Conservation (phyloP, 2,888 invertebrate genomes). For the Heliconius cydno region DNA sequence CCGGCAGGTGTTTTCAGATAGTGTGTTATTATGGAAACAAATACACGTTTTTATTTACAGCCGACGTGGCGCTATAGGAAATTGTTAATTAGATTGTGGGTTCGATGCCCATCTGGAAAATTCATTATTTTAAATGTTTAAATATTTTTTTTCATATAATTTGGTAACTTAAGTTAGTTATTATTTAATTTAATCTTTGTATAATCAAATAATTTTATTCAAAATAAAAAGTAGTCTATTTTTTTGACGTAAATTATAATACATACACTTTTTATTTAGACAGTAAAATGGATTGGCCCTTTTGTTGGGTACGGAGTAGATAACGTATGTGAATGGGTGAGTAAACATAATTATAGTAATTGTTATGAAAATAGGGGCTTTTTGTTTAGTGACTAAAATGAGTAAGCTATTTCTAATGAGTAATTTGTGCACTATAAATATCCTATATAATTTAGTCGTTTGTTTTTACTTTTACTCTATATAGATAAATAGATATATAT, state of each 20-base stretch:
- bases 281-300: not conserved
- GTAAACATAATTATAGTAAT: slow-evolving; percentile 6
- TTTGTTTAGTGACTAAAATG: not conserved
- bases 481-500: no score
- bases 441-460: not conserved
- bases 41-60: not conserved
- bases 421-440: not conserved
- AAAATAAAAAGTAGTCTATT: no score
- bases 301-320: slow-evolving; percentile 3
- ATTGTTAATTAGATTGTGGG: not conserved
- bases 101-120: not conserved
- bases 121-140: no score
- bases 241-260: no score
- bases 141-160: not conserved
- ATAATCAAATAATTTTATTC: no score
- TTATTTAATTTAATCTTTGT: no score
- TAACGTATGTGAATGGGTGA: slow-evolving; percentile 5
- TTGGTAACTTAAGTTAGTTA: not conserved
- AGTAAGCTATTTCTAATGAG: not conserved
- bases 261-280: no score
- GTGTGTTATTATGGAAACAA: slow-evolving; percentile 18
- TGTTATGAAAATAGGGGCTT: slow-evolving; percentile 6
- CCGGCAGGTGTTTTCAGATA: slow-evolving; percentile 24
- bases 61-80: not conserved
- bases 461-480: not conserved